These are phyloP conservation scores for Crypturellus tataupa DNA, from an alignment of 2,797 vertebrate species.

Conservation along the genomic window DNA sequence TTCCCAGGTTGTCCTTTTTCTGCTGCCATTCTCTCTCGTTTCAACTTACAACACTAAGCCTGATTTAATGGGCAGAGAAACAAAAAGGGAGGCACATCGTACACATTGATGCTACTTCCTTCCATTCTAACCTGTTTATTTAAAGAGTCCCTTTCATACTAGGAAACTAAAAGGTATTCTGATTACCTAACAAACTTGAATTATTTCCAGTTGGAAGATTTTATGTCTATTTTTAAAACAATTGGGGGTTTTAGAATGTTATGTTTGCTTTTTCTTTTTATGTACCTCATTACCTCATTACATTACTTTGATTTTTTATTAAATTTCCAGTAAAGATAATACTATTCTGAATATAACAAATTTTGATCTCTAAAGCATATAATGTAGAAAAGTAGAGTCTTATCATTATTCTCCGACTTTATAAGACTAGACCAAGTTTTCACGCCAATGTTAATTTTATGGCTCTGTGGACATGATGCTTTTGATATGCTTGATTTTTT, in stretches of 20 bases:
- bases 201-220: not conserved
- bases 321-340: not conserved
- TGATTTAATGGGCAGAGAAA: conserved; percentile 54
- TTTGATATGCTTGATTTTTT: not conserved
- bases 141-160: not conserved
- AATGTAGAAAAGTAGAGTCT: not conserved
- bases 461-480: not conserved
- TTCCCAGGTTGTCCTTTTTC: conserved; percentile 44
- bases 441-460: not conserved
- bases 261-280: not conserved
- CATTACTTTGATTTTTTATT: not conserved
- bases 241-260: not conserved
- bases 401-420: not conserved
- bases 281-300: not conserved
- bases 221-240: not conserved
- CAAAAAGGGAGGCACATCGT: not conserved
- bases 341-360: not conserved
- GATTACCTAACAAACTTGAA: not conserved
- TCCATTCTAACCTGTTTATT: not conserved
- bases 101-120: not conserved
- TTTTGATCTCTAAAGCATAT: not conserved
- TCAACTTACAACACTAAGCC: not conserved
- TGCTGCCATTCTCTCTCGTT: conserved; percentile 15
- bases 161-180: not conserved
- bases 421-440: not conserved